Evolutionary conservation across 2,113 vertebrate species (phyloP), one percentile per base, ranked within the genome.

Genomic region (Eulemur rufifrons): DNA sequence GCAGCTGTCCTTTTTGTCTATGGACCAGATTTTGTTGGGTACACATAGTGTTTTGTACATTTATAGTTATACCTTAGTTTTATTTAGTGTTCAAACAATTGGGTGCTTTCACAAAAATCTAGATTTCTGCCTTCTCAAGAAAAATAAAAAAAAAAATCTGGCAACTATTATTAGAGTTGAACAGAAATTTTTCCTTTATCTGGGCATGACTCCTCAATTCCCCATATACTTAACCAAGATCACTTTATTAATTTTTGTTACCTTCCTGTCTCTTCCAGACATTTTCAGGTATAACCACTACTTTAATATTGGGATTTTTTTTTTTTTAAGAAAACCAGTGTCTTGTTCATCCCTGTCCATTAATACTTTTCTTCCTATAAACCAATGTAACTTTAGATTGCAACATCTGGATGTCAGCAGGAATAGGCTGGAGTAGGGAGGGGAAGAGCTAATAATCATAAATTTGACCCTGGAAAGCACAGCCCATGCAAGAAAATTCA

Each of bases 31-130:
- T 61, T 32, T 71, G 25, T 71, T 78, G 21, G 18, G 32, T 20
- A 59, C 29, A 32, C 3, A 18, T 0, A 63, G 32, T 29, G 54
- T 3, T 80, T 90, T 82, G 17, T 50, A 11, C 39, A 6, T 20
- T 76, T 89, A 20, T 32, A 68, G 3, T 37, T 92, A 73, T 52
- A 3, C 14, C 77, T 78, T n/a, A n/a, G 18, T 21, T 32, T 61
- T 47, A 82, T 27, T 61, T 47, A n/a, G 20, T 80, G 18, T 82
- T 47, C 63, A 63, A 90, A 54, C 37, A 61, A 83, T 27, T 54
- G 8, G 64, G 25, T 76, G 50, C 50, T 66, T 84, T 83, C 76
- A 83, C 7, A 87, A 59, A 93, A 90, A 50, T 68, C 9, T 69
- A 78, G 23, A 73, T 25, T 54, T 64, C 14, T 52, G 5, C 21